phyloP scores from a whole-genome alignment of 2,888 invertebrate genomes.

The Perdita meconis region DNA sequence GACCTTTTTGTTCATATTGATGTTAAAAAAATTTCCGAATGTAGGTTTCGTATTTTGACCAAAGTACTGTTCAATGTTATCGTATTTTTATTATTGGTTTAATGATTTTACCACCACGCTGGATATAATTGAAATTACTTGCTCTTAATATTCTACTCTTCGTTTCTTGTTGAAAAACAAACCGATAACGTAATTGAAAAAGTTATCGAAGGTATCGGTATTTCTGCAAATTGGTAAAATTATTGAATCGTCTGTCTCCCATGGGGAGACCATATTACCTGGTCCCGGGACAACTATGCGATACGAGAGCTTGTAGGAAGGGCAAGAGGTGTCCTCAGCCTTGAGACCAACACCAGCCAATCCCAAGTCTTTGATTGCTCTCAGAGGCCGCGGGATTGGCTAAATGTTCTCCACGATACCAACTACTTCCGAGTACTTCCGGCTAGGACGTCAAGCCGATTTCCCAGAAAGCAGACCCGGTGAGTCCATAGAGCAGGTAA shows the following conservation, averaged over 20 bases:
- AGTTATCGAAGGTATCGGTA: neutral
- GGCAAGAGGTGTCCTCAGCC: constrained; percentile 78
- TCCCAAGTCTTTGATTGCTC: constrained; percentile 65
- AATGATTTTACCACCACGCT: constrained; percentile 34
- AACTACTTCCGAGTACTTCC: constrained; percentile 66
- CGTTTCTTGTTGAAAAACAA: too few relatives aligned
- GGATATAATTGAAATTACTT: too few relatives aligned
- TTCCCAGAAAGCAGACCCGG: constrained; percentile 49
- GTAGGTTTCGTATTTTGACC: neutral
- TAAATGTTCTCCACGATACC: constrained; percentile 64
- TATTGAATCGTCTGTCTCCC: constrained; percentile 52
- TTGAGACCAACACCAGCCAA: constrained; percentile 73
- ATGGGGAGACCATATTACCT: constrained; percentile 78
- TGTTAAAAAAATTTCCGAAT: neutral
- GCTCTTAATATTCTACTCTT: too few relatives aligned
- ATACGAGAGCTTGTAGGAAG: constrained; percentile 80
- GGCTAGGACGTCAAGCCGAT: constrained; percentile 63
- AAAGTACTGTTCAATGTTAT: neutral
- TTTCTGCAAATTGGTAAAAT: constrained; percentile 52
- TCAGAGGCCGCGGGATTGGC: constrained; percentile 66
- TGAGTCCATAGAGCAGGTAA: constrained; percentile 67
- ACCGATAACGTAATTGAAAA: too few relatives aligned
- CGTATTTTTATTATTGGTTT: constrained; percentile 9
- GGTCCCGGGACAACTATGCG: constrained; percentile 77
- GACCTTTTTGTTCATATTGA: neutral